phyloP scores from a whole-genome alignment of 2,797 vertebrate species.

The Syndactyla subalaris region DNA sequence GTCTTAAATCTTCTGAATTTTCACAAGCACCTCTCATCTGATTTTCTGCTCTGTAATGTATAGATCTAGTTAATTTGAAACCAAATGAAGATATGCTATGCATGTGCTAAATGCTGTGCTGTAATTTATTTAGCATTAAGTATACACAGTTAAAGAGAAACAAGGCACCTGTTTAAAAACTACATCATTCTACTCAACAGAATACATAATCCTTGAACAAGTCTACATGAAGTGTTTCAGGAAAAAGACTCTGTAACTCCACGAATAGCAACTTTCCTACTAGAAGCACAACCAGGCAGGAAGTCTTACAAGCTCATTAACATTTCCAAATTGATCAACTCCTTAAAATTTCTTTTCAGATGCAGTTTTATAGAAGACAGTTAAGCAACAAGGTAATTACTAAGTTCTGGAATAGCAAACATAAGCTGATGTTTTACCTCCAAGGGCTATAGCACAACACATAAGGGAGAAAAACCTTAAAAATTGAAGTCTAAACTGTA shows the following conservation, averaged over 20 bases:
- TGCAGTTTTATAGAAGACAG: background rate
- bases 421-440: background rate
- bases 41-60: constrained; percentile 62
- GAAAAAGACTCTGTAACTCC: background rate
- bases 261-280: background rate
- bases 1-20: background rate
- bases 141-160: background rate
- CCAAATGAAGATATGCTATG: background rate
- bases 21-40: background rate
- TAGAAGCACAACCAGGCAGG: background rate
- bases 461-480: background rate
- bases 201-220: background rate
- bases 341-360: background rate
- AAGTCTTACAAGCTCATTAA: background rate
- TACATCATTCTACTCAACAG: background rate
- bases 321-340: background rate
- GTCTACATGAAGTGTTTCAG: background rate
- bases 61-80: background rate
- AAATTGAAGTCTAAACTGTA: background rate
- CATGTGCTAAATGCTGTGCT: background rate
- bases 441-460: background rate
- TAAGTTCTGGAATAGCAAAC: background rate
- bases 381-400: background rate
- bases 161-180: background rate
- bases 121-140: background rate